These are phyloP conservation scores for Atopsyche davidsoni DNA, from an alignment of 1,140 invertebrate species.

Conservation along the genomic window DNA sequence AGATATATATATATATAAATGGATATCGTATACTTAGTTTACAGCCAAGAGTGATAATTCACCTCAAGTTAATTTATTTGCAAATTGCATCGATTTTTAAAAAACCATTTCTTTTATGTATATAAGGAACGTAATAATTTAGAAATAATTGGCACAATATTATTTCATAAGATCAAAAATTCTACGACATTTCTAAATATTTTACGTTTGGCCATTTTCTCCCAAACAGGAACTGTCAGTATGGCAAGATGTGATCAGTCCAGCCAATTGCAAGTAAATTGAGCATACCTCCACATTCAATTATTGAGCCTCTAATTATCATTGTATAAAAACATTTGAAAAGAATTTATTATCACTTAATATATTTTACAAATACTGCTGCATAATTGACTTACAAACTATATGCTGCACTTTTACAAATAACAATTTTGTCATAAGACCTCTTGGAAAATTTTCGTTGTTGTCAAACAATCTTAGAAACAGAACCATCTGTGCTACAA, in stretches of 20 bases:
- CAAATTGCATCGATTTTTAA: no score
- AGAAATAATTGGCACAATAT: slow-evolving; percentile 17
- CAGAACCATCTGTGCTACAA: slow-evolving; percentile 7
- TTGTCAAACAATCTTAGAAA: slow-evolving; percentile 9
- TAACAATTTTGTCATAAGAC: no score
- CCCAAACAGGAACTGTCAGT: slow-evolving; percentile 28
- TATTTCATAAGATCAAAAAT: slow-evolving; percentile 15
- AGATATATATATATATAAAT: no score
- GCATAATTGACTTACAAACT: no score
- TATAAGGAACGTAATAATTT: slow-evolving; percentile 2
- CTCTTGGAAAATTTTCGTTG: no score
- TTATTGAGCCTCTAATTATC: slow-evolving; percentile 29
- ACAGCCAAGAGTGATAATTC: slow-evolving; percentile 10
- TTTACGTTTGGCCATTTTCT: slow-evolving; percentile 19
- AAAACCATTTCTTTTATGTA: no score
- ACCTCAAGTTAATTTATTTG: no score
- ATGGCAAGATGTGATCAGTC: slow-evolving; percentile 17
- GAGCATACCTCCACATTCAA: slow-evolving; percentile 20
- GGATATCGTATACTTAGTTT: slow-evolving; percentile 14
- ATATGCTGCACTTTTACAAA: no score
- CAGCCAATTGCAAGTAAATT: slow-evolving; percentile 20
- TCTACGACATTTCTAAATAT: slow-evolving; percentile 6
- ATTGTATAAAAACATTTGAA: no score
- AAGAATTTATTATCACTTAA: no score
- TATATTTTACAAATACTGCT: no score